Percentiles rank a stretch among this genome's conserved stretches.
Evolutionary conservation across 2,888 invertebrate species (phyloP).

Genomic region (Scaptomyza flava): DNA sequence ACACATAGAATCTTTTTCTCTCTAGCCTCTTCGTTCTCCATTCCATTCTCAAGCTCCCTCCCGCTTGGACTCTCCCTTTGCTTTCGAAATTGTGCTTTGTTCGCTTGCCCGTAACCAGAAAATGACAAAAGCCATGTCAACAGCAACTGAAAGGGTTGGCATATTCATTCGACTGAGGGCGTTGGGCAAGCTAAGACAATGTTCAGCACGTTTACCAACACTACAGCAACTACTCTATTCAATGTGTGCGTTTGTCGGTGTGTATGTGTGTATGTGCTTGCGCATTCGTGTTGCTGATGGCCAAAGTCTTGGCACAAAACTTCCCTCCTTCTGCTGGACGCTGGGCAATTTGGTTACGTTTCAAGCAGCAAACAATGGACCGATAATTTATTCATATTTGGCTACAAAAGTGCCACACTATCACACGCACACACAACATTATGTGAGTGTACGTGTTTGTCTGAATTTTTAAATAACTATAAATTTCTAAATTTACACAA

Average conservation of each 20-base stretch:
- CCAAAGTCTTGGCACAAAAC: constrained; percentile 63
- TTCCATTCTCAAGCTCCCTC: background rate
- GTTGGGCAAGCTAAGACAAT: constrained; percentile 53
- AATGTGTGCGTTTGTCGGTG: constrained; percentile 4
- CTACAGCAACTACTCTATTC: background rate
- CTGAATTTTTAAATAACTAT: constrained; percentile 80
- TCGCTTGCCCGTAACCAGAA: constrained; percentile 76
- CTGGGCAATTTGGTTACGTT: constrained; percentile 66
- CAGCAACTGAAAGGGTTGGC: constrained; percentile 68
- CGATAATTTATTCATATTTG: constrained; percentile 78
- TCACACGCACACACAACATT: background rate
- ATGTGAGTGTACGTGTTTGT: constrained; percentile 28
- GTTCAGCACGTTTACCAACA: constrained; percentile 19
- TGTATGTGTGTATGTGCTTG: constrained; percentile 27
- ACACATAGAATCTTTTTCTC: background rate
- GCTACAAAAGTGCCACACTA: constrained; percentile 63
- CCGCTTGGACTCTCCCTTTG: background rate
- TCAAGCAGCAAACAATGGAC: constrained; percentile 72
- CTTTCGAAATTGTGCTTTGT: constrained; percentile 57
- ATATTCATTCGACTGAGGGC: constrained; percentile 19
- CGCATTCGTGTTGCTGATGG: constrained; percentile 67
- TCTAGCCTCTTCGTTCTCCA: background rate
- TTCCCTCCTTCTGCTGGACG: constrained; percentile 32
- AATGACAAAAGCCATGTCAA: constrained; percentile 78
- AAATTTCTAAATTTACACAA: constrained; percentile 79